phyloP scores from a whole-genome alignment of 2,797 vertebrate genomes.

The Cryptoblepharus egeriae region DNA sequence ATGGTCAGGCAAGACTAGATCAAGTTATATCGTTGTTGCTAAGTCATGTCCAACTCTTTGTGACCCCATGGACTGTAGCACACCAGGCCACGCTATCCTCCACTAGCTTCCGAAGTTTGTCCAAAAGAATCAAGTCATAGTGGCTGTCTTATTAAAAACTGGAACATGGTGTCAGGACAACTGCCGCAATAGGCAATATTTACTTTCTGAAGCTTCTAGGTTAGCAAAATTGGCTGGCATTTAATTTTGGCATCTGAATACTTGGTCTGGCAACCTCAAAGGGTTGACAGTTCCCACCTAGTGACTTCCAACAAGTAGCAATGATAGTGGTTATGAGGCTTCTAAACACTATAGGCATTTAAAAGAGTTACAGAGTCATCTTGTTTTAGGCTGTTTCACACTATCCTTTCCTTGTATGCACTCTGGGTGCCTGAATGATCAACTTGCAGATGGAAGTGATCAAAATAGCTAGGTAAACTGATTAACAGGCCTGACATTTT shows the following conservation, averaged over 20 bases:
- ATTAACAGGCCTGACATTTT: no score
- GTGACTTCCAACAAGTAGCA: not conserved
- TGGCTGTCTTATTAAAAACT: not conserved
- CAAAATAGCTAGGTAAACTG: no score
- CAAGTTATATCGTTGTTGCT: no score
- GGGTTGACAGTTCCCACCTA: not conserved
- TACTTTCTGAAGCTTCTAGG: not conserved
- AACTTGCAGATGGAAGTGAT: no score
- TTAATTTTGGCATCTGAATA: slow-evolving; percentile 8
- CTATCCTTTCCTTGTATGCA: not conserved
- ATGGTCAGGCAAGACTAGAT: not conserved
- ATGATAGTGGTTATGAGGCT: not conserved
- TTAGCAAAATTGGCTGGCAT: not conserved
- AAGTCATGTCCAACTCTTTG: no score
- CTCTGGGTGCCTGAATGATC: no score
- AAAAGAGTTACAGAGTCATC: not conserved
- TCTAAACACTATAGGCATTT: not conserved
- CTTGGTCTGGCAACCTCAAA: not conserved
- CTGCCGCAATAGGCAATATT: not conserved
- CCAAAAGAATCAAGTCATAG: no score
- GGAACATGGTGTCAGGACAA: not conserved
- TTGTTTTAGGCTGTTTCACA: not conserved
- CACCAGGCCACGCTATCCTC: no score
- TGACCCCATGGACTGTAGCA: no score
- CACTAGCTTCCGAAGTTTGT: no score